Evolutionary conservation across 2,797 vertebrate species (phyloP).

Genomic region (Echeneis naucrates): DNA sequence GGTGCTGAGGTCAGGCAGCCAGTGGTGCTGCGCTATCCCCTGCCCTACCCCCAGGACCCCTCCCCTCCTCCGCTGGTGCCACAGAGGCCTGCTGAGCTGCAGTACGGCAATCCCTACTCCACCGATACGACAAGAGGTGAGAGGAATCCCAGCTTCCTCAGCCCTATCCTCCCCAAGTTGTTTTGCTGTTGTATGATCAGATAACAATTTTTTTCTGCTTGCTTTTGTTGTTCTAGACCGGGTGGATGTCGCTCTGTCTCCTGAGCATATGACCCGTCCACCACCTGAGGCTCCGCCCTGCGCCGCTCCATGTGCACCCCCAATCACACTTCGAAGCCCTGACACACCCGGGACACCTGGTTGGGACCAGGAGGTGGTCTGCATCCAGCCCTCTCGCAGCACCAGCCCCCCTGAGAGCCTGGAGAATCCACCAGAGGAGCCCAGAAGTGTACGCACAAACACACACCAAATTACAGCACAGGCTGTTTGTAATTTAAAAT

Average conservation of each 20-base stretch:
- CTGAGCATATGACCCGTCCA: conserved; percentile 89
- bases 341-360: conserved; percentile 48
- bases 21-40: conserved; percentile 85
- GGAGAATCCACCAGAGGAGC: conserved; percentile 90
- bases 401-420: conserved; percentile 92
- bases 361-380: conserved; percentile 92
- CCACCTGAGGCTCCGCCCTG: conserved; percentile 87
- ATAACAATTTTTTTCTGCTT: background rate
- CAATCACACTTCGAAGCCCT: conserved; percentile 63
- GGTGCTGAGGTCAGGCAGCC: conserved; percentile 78
- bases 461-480: background rate
- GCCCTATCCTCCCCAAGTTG: background rate
- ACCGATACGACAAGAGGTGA: conserved; percentile 85
- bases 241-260: conserved; percentile 89
- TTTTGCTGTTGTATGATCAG: too few species aligned
- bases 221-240: conserved; percentile 80
- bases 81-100: conserved; percentile 89
- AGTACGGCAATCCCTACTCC: conserved; percentile 94
- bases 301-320: conserved; percentile 80
- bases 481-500: background rate
- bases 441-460: conserved; percentile 81
- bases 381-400: conserved; percentile 95
- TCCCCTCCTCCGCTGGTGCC: conserved; percentile 87
- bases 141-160: background rate
- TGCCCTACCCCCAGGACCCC: conserved; percentile 88